Evolutionary conservation across 2,797 vertebrate species (phyloP).

Genomic region (Ptychobarbus kaznakovi): DNA sequence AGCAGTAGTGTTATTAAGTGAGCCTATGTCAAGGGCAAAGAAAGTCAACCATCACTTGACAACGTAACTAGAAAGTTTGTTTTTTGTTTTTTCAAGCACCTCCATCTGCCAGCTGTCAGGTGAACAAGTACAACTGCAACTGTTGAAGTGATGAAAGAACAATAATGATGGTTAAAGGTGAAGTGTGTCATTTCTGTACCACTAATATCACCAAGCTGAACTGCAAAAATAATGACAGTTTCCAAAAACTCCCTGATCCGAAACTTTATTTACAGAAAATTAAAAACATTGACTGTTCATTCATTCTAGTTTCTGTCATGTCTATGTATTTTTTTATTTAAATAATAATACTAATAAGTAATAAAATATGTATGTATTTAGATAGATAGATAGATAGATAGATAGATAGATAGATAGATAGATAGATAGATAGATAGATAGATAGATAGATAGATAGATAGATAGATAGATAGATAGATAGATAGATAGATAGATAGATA

Average conservation of each 20-base stretch:
- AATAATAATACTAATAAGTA: too few relatives aligned
- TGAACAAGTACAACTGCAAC: conserved; percentile 6
- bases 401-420: too few relatives aligned
- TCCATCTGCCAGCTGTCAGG: not conserved
- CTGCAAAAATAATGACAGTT: not conserved
- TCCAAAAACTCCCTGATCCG: not conserved
- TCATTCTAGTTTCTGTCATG: not conserved
- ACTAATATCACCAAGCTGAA: not conserved
- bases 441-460: too few relatives aligned
- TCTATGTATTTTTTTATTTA: not conserved
- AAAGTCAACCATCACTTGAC: conserved; percentile 46
- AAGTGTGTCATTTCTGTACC: not conserved
- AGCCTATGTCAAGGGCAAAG: conserved; percentile 51
- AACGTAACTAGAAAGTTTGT: conserved; percentile 32
- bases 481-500: too few relatives aligned
- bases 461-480: too few relatives aligned
- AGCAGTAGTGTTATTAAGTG: conserved; percentile 58
- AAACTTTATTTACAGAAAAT: not conserved
- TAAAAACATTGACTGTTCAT: not conserved
- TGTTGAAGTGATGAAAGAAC: conserved; percentile 1
- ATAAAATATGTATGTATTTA: too few relatives aligned
- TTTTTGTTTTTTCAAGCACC: not conserved
- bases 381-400: too few relatives aligned
- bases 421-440: too few relatives aligned
- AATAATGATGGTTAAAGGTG: not conserved